phyloP scores from a whole-genome alignment of 2,113 vertebrate species.

The Phaethon lepturus region DNA sequence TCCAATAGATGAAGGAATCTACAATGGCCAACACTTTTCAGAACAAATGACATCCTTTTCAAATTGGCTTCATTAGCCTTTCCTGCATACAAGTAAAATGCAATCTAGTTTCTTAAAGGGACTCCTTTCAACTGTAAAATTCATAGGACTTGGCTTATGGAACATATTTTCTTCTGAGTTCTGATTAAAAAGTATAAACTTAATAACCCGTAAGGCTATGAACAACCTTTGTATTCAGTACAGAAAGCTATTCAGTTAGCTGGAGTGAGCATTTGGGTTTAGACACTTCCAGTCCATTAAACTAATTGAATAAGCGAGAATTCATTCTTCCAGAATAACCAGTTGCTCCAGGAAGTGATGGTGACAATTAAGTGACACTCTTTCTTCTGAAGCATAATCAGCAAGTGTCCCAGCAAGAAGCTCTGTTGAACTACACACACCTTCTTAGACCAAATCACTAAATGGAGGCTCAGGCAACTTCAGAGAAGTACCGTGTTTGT shows the following conservation, averaged over 20 bases:
- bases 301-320: constrained; percentile 38
- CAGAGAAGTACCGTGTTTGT: accelerated
- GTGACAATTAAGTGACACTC: background rate
- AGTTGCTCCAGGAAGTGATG: constrained; percentile 35
- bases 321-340: constrained; percentile 53
- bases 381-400: background rate
- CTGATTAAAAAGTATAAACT: constrained; percentile 10
- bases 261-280: constrained; percentile 17
- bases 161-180: constrained; percentile 25
- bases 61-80: constrained; percentile 44
- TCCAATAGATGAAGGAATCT: background rate
- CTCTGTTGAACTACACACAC: background rate
- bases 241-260: constrained; percentile 15
- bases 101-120: constrained; percentile 37
- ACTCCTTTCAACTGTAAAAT: constrained; percentile 54
- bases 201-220: constrained; percentile 22
- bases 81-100: constrained; percentile 5
- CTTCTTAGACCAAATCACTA: background rate
- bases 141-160: background rate
- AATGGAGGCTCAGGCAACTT: background rate
- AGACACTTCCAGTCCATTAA: constrained; percentile 56
- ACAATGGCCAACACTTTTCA: background rate
- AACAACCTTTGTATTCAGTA: constrained; percentile 48
- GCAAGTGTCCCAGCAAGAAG: background rate
- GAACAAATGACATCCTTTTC: constrained; percentile 24